phyloP scores from a whole-genome alignment of 1,140 invertebrate genomes.

The Drosophila rhopaloa region DNA sequence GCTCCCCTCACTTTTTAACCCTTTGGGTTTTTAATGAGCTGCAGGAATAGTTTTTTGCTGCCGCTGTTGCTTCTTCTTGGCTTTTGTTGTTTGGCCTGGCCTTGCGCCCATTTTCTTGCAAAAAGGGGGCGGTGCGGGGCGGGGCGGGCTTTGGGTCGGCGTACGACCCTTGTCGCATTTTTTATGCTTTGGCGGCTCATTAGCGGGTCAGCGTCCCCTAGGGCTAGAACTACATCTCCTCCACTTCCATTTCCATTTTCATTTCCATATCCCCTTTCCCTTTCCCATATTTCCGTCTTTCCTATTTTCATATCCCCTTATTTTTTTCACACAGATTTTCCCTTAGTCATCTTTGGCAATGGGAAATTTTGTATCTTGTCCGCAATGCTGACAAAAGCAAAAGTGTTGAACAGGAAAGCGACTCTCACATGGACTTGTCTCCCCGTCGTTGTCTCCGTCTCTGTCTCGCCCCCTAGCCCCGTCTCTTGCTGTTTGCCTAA shows the following conservation, averaged over 20 bases:
- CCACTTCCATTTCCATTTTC: constrained; percentile 2
- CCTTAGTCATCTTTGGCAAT: constrained; percentile 51
- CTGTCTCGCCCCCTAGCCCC: background rate
- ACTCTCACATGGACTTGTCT: constrained; percentile 31
- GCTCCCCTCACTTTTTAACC: constrained; percentile 22
- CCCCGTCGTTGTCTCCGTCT: constrained; percentile 1
- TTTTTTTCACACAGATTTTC: constrained; percentile 2
- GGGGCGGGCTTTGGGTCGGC: background rate
- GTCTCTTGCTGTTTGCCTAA: constrained; percentile 1
- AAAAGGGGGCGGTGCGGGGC: background rate
- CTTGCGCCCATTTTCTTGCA: constrained; percentile 49
- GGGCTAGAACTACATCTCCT: constrained; percentile 11
- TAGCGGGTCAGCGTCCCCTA: constrained; percentile 53
- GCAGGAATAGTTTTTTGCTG: constrained; percentile 43
- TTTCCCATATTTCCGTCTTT: background rate
- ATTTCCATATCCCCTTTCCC: background rate
- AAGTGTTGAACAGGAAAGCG: constrained; percentile 41
- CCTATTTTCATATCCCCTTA: constrained; percentile 12
- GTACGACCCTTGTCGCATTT: constrained; percentile 47
- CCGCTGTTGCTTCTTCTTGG: constrained; percentile 6
- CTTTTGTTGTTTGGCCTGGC: constrained; percentile 39
- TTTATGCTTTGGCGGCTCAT: constrained; percentile 56
- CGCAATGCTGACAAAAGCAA: constrained; percentile 57
- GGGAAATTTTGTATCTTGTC: constrained; percentile 50
- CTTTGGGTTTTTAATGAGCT: constrained; percentile 55